Evolutionary conservation across 2,888 invertebrate species (phyloP).

Genomic region (Papilio demoleus): DNA sequence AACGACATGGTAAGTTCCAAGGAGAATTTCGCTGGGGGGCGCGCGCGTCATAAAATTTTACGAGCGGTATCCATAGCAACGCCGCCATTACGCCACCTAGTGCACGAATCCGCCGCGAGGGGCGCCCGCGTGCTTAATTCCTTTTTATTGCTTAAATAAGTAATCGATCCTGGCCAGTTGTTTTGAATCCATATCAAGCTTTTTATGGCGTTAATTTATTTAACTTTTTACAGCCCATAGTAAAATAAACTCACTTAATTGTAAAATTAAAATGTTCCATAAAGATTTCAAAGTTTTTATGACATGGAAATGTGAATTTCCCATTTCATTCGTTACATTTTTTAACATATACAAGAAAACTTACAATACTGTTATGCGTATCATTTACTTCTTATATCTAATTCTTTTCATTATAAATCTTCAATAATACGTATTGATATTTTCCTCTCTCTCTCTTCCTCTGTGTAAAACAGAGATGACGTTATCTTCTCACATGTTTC

Average conservation of each 20-base stretch:
- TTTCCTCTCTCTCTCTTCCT: too few species aligned
- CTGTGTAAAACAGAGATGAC: neutral
- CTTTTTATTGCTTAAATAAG: conserved; percentile 44
- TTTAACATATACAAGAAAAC: neutral
- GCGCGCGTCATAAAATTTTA: conserved; percentile 77
- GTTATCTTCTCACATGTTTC: neutral
- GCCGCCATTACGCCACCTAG: conserved; percentile 65
- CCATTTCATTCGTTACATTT: too few species aligned
- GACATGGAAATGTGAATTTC: neutral
- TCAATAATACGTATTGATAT: too few species aligned
- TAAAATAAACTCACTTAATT: conserved; percentile 3
- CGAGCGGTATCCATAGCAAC: conserved; percentile 73
- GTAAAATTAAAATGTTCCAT: conserved; percentile 4
- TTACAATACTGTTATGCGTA: neutral
- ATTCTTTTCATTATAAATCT: too few species aligned
- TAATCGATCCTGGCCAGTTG: conserved; percentile 33
- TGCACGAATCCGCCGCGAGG: conserved; percentile 49
- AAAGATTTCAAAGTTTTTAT: neutral
- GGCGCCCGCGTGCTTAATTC: conserved; percentile 42
- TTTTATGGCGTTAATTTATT: conserved; percentile 31
- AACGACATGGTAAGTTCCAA: conserved; percentile 59
- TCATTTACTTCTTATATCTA: too few species aligned
- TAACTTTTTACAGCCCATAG: conserved; percentile 17
- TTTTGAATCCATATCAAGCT: conserved; percentile 38
- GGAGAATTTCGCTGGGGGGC: conserved; percentile 57